phyloP scores from a whole-genome alignment of 2,113 vertebrate genomes.

The Neolamprologus sp. region DNA sequence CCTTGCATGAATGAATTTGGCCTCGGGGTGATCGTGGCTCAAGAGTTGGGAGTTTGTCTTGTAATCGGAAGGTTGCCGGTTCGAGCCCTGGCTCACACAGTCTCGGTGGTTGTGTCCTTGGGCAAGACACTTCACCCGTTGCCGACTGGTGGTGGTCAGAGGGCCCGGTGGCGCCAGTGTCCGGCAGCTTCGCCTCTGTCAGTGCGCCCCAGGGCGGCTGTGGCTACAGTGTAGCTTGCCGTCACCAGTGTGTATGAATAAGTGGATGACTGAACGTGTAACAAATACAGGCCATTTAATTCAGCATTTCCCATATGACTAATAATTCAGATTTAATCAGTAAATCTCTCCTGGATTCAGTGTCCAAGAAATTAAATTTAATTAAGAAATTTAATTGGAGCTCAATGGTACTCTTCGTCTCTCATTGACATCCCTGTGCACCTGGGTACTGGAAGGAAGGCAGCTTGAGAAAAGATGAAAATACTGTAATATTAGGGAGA shows the following conservation, averaged over 20 bases:
- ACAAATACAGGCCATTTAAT: no score
- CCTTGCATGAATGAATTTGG: background rate
- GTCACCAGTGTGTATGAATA: background rate
- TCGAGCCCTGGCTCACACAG: background rate
- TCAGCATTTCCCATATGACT: no score
- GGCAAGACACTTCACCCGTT: background rate
- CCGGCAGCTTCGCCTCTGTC: background rate
- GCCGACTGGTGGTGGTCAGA: background rate
- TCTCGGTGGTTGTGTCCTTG: background rate
- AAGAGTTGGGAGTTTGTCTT: background rate
- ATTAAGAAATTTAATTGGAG: background rate
- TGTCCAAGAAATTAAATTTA: background rate
- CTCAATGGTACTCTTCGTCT: background rate
- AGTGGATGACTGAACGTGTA: background rate
- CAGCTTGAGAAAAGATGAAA: background rate
- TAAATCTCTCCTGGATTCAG: background rate
- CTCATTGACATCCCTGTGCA: background rate
- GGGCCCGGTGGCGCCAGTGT: background rate
- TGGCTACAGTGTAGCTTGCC: background rate
- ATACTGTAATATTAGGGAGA: background rate
- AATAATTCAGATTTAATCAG: background rate
- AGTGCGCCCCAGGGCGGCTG: background rate
- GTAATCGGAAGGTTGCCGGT: background rate
- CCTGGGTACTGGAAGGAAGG: background rate
- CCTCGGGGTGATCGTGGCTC: background rate